Evolutionary conservation across 2,888 invertebrate genomes (phyloP), one percentile per base, ranked within the genome.

Genomic region (Calliopum simillimum): DNA sequence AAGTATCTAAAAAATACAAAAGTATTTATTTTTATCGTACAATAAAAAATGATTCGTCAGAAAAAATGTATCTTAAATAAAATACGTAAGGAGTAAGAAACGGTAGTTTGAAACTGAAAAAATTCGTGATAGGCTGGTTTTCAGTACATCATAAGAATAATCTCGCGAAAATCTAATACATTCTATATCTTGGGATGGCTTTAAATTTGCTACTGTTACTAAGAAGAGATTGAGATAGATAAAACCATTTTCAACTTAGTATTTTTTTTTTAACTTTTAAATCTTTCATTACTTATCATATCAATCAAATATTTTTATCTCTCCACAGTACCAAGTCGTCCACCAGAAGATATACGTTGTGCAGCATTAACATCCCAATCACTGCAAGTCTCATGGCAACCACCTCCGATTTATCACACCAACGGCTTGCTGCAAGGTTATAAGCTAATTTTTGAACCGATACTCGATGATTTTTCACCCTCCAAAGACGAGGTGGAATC

Each of bases 351-450:
- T 79, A 91, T 94, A 16, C 89, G 93, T 71, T 94, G 94, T 79
- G 90, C 91, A 0, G 90, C 93, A 0, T 84, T 93, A 58, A 91
- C 92, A 33, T 93, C 94, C 0, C 92, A 93, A 79, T 92, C 92
- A 8, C 86, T 94, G 68, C 92, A 93, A 87, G 90, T 94, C 21
- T 91, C 92, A 63, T 94, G 94, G 94, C 92, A 93, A 75, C 92
- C 93, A 14, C 92, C 94, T 0, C 91, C 93, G 49, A 89, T 89
- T 46, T 89, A 90, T 75, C 90, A 93, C 71, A 90, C 91, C 70
- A 93, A 94, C 78, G 94, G 94, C 3, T 88, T 93, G 62, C 87
- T 94, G 71, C 92, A 93, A 82, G 94, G 94, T 4, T 93, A 93
- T 80, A 92, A 92, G 82, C 84, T 93, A 8, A 89, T 90, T 70